Base-by-base conservation (phyloP, 2,797 vertebrate genomes). In the Darevskia nairensis region DNA sequence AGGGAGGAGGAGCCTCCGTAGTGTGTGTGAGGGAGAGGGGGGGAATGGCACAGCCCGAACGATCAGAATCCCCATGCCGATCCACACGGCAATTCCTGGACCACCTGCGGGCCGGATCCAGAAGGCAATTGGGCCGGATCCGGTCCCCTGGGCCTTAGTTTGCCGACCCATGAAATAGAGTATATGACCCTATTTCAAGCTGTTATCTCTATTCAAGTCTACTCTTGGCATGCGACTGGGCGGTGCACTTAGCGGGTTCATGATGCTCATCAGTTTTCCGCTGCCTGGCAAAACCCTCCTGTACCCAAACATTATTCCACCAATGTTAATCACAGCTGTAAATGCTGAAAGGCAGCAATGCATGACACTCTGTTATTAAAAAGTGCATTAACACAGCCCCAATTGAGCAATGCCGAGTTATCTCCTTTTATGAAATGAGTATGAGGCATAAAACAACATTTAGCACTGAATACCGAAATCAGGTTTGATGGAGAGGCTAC, bases 311-410 rank as follows among this genome's bases (percentile, higher is more conserved):
- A 1, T 85, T 64, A 39, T 85, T 76, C 84, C 7, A 27, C 84
- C 59, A 46, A 32, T 44, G 21, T 32, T 68, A 68, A 77, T 85
- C 39, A 35, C n/a, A 11, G 23, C 55, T 68, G 39, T 29, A 25
- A 85, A 92, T 87, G 82, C 50, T 32, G 79, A 77, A 41, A 10
- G 74, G 86, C 82, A 90, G 88, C 93, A 93, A 94, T 83, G 69
- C 29, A 0, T 0, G 2, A 25, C 50, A 44, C 8, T 72, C 23
- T 92, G 88, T 91, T 93, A 92, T 89, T 89, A 89, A 89, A 72
- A 71, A 86, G 66, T 72, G 41, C 85, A 44, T 83, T 84, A 25
- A 2, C 80, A 81, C 41, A 72, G 35, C 85, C 85, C 87, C 90
- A 71, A 8, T 32, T 66, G 77, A 78, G 59, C 68, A 86, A 25